Conservation (phyloP, 2,797 vertebrate genomes). For the Naso thynnoides region DNA sequence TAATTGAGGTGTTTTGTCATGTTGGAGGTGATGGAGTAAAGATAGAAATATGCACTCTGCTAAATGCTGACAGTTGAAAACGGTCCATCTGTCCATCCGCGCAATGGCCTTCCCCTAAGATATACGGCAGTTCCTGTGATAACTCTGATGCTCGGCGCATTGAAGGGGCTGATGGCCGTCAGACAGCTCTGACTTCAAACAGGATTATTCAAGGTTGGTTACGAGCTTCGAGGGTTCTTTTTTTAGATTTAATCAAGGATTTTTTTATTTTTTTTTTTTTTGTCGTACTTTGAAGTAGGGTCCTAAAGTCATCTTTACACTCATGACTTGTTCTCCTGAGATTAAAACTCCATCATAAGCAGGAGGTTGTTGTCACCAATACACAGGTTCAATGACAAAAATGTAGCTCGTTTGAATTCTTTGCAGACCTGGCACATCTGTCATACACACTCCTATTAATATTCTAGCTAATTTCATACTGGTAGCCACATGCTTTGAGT, state of each 20-base stretch:
- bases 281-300: conserved; percentile 44
- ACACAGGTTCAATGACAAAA: conserved; percentile 20
- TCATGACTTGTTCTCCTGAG: conserved; percentile 30
- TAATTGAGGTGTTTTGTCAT: conserved; percentile 43
- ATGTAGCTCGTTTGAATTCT: conserved; percentile 27
- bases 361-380: conserved; percentile 9
- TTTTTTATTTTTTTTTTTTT: conserved; percentile 40
- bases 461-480: conserved; percentile 7
- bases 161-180: conserved; percentile 46
- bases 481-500: conserved; percentile 13
- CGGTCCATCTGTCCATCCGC: conserved; percentile 31
- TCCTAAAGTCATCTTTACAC: conserved; percentile 54
- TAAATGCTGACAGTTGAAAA: conserved; percentile 53
- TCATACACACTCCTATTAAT: conserved; percentile 40
- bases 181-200: conserved; percentile 55
- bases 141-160: conserved; percentile 24
- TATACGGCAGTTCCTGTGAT: conserved; percentile 37
- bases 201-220: conserved; percentile 49
- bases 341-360: conserved; percentile 38
- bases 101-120: conserved; percentile 39
- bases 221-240: conserved; percentile 43
- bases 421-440: conserved; percentile 18
- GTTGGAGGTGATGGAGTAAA: conserved; percentile 38
- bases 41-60: conserved; percentile 37
- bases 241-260: conserved; percentile 53